Evolutionary conservation across 2,113 vertebrate genomes (phyloP), one percentile per base, ranked within the genome.

Genomic region (Lepisosteus oculatus): DNA sequence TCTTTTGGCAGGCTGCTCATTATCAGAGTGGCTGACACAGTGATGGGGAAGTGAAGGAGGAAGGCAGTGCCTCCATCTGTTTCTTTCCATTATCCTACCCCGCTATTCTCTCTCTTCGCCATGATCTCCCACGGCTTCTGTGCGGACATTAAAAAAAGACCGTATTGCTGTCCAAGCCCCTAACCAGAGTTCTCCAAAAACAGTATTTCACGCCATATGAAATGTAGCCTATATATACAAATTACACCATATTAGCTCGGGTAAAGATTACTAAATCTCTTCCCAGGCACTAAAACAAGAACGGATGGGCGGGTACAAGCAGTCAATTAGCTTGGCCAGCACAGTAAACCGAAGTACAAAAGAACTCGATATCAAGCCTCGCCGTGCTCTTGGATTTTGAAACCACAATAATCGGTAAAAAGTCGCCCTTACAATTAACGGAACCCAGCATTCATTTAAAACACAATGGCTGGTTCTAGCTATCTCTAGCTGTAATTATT

Each of bases 251-350:
- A 65, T 61, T 64, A 43, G 65, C 67, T 66, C 54, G 74, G 68
- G 55, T 73, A 63, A 51, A 51, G 44, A 43, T 43, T 4, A 2
- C 59, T 14, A 9, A 15, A 54, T 12, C 66, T 9, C 7, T 6
- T 13, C 6, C 7, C 59, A 6, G 6, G 59, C 5, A 14, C 6
- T 13, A 14, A 61, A 6, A 13, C 2, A 6, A 14, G 43, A 73
- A 71, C 57, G 72, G 65, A 75, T 75, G 76, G 78, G 78, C 77
- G 72, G 80, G 78, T 78, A 78, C 76, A 55, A 71, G 71, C 77
- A 61, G 55, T 73, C 75, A 43, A 67, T 68, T 65, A 3, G 29
- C n/a, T 54, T 15, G 47, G 65, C 43, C 47, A 29, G 47, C 47
- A 51, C 47, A 51, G 5, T 51, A 9, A 29, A 29, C 29, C 29